These are phyloP conservation scores for Plestiodon gilberti DNA, from an alignment of 2,113 vertebrate genomes.

Conservation along the genomic window DNA sequence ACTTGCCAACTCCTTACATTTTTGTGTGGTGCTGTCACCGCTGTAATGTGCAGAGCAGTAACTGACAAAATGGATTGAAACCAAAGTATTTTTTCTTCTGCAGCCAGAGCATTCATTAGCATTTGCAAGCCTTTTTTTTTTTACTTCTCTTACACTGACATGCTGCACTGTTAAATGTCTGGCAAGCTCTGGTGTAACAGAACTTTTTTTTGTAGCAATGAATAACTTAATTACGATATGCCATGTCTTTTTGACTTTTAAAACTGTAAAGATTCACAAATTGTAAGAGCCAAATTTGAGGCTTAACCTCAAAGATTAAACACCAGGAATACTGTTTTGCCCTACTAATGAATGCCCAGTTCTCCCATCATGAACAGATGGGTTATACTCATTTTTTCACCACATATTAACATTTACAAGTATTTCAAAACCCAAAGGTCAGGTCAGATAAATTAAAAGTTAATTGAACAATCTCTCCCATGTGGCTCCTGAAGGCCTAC, in stretches of 20 bases:
- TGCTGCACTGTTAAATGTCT: conserved; percentile 54
- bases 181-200: conserved; percentile 41
- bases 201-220: conserved; percentile 52
- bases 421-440: neutral
- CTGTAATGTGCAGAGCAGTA: conserved; percentile 40
- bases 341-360: neutral
- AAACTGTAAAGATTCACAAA: conserved; percentile 37
- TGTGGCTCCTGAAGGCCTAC: neutral
- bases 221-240: conserved; percentile 44
- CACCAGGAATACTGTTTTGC: conserved; percentile 30
- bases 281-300: conserved; percentile 22
- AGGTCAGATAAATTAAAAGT: neutral
- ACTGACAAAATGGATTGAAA: conserved; percentile 3
- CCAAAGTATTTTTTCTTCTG: conserved; percentile 23
- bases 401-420: neutral
- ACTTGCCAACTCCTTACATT: conserved; percentile 56
- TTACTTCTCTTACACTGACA: conserved; percentile 43
- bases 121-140: conserved; percentile 49
- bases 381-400: neutral
- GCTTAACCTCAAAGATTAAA: conserved; percentile 10
- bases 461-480: neutral
- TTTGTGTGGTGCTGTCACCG: conserved; percentile 49
- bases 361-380: neutral
- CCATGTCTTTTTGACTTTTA: conserved; percentile 31
- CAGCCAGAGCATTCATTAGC: conserved; percentile 39